Evolutionary conservation across 2,888 invertebrate genomes (phyloP), one percentile per base, ranked within the genome.

Genomic region (Machimus rusticus): DNA sequence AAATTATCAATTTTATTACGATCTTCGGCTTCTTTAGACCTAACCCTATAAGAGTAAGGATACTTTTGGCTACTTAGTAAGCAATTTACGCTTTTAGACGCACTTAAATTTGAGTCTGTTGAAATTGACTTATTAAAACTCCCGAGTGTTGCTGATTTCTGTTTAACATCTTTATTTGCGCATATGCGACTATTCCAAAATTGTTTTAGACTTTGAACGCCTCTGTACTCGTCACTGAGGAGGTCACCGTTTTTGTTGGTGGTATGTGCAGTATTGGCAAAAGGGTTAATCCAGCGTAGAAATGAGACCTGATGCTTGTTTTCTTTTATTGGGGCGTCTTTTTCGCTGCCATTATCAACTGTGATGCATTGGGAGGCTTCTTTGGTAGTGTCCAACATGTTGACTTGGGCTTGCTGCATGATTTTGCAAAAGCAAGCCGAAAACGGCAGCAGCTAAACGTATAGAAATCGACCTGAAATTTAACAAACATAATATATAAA

Each of bases 131-230:
- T 76, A 8, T 76, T 86, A 16, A 85, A 79, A 12, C 87, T 87
- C 8, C 77, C 77, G 28, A 89, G 90, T 89, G 89, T 90, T 87
- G 88, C 88, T 74, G 89, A 90, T 88, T 89, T 89, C 89, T 89
- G 89, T 46, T 74, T 74, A 3, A 23, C 57, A 31, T 87, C 84
- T 74, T 78, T 88, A 87, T 90, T 89, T 86, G 90, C 89, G 87
- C 90, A 91, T 74, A 93, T 92, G 78, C 92, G 92, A 88, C 91
- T 92, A 89, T 92, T 92, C 93, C 93, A 93, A 88, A 93, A 90
- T 89, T 92, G 89, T 39, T 91, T 91, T 79, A 93, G 88, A 1
- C 91, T 91, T 89, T 93, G 92, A 37, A 93, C 93, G 39, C 93
- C 92, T 14, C 90, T 91, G 89, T 91, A 91, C 23, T 93, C 92